Evolutionary conservation across 1,140 invertebrate genomes (phyloP).

Genomic region (Diabrotica virgifera): DNA sequence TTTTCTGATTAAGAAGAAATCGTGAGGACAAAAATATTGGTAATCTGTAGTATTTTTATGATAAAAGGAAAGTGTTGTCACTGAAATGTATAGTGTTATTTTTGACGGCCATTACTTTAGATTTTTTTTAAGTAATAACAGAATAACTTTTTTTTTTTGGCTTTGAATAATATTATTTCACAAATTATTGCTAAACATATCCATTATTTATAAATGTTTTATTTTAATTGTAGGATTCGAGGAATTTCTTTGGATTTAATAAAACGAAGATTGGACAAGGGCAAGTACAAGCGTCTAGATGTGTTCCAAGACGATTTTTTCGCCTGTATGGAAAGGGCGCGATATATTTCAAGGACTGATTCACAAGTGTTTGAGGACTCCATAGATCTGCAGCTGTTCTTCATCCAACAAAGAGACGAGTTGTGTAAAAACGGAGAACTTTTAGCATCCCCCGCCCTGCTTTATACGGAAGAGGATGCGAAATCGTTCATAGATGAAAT

Average conservation of each 20-base stretch:
- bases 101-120: too few relatives aligned
- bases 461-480: slow-evolving; percentile 65
- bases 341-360: slow-evolving; percentile 82
- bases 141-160: too few relatives aligned
- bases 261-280: slow-evolving; percentile 79
- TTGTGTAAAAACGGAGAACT: slow-evolving; percentile 76
- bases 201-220: background rate
- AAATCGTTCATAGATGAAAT: slow-evolving; percentile 70
- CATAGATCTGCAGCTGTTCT: slow-evolving; percentile 89
- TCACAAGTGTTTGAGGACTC: slow-evolving; percentile 95
- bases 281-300: slow-evolving; percentile 88
- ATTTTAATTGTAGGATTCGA: slow-evolving; percentile 56
- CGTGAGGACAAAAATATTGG: too few relatives aligned
- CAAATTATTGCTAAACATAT: too few relatives aligned
- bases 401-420: slow-evolving; percentile 74
- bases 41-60: too few relatives aligned
- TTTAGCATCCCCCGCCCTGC: slow-evolving; percentile 83
- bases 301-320: slow-evolving; percentile 97
- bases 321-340: slow-evolving; percentile 84
- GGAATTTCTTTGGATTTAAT: slow-evolving; percentile 82
- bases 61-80: too few relatives aligned
- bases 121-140: too few relatives aligned
- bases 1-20: too few relatives aligned
- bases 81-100: too few relatives aligned
- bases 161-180: too few relatives aligned